Base-by-base conservation (phyloP, 1,140 invertebrate genomes). In the Centruroides vittatus region DNA sequence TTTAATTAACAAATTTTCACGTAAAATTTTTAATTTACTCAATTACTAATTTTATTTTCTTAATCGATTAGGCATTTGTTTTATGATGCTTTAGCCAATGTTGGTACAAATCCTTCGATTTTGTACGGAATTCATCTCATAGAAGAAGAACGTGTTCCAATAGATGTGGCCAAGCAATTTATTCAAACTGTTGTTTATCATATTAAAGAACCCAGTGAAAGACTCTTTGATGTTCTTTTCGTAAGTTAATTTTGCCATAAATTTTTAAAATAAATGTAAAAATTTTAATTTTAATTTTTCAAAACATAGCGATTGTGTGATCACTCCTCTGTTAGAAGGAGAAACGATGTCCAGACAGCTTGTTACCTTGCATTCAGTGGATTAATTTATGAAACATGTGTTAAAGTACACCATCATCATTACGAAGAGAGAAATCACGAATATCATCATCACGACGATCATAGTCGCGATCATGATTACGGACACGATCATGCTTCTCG, bases 51-150 rank as follows among this genome's bases (percentile, higher is more conserved):
- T 53, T 53, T 36, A 23, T 53, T 6, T 23, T 53, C 7, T 53
- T 50, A 34, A 41, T 56, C 54, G 9, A 13, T 6, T 47, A 63
- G 61, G 49, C 56, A 49, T 11, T n/a, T 66, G 3, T 66, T 66
- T n/a, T 50, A 58, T 6, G 65, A 66, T 41, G 23, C 35, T 0
- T 41, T 64, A 4, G 48, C 55, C 41, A 55, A 50, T 48, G 3
- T 48, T 7, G 65, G 65, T 12, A 64, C 65, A 8, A 66, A 66
- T 35, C 65, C 65, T 5, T 52, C 65, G 8, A 5, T 61, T 35
- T 12, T 49, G 0, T 66, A 53, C 9, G 61, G 50, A 5, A 61
- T 64, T 36, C 13, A 60, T 35, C 41, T 66, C 6, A 58, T 66
- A 5, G 59, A 64, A 56, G 49, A 46, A 41, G 58, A 57, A 35